Percentiles rank a stretch among this genome's conserved stretches.
Conservation (phyloP, 1,140 invertebrate genomes). For the Zaprionus tsacasi region DNA sequence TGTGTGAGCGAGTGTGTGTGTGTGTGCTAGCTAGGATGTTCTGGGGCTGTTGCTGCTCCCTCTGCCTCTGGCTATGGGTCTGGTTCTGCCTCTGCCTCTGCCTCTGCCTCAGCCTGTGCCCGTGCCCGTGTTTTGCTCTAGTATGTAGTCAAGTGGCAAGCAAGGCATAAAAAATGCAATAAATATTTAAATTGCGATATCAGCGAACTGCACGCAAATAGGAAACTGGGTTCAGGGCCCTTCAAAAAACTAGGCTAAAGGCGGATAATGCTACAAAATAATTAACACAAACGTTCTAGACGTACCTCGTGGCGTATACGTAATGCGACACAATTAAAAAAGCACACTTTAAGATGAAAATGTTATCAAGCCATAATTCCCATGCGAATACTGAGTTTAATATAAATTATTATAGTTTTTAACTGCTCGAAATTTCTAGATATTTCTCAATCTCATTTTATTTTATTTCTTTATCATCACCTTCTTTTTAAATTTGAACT, state of each 20-base stretch:
- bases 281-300: conserved; percentile 44
- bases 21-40: conserved; percentile 26
- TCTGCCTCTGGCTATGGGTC: neutral
- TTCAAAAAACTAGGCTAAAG: conserved; percentile 67
- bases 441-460: neutral
- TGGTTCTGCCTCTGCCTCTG: neutral
- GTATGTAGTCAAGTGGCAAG: conserved; percentile 58
- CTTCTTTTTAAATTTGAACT: no score
- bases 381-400: no score
- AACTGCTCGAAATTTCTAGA: neutral
- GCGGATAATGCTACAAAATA: conserved; percentile 65
- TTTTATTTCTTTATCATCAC: no score
- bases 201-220: conserved; percentile 73
- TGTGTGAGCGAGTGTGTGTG: conserved; percentile 4
- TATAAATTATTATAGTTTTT: no score
- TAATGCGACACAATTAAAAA: neutral
- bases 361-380: no score
- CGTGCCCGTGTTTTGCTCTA: conserved; percentile 8
- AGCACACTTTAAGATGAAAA: no score
- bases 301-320: neutral
- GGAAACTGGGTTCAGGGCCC: conserved; percentile 45
- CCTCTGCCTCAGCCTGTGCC: neutral
- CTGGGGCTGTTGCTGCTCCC: neutral
- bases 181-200: conserved; percentile 81
- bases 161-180: conserved; percentile 76